phyloP scores from a whole-genome alignment of 2,113 vertebrate species.

The Alectura lathami region DNA sequence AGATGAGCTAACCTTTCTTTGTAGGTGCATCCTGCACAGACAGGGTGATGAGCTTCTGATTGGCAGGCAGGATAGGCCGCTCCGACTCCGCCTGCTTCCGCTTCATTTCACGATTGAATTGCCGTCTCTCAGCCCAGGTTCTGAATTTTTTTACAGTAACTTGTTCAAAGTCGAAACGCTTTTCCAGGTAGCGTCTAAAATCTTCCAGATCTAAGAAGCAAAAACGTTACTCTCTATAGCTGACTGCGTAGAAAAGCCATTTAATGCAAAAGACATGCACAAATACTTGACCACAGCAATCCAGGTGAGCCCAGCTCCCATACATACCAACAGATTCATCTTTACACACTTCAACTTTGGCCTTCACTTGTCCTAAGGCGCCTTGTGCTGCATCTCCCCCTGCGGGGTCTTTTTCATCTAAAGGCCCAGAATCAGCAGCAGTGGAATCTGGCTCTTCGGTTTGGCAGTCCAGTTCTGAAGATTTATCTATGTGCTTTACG shows the following conservation, averaged over 20 bases:
- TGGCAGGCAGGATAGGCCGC: slow-evolving; percentile 94
- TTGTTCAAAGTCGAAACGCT: slow-evolving; percentile 98
- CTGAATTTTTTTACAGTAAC: slow-evolving; percentile 98
- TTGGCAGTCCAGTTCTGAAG: slow-evolving; percentile 75
- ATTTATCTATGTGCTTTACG: slow-evolving; percentile 71
- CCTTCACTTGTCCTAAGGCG: slow-evolving; percentile 94
- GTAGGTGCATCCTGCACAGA: slow-evolving; percentile 96
- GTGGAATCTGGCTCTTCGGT: slow-evolving; percentile 81
- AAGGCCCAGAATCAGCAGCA: slow-evolving; percentile 67
- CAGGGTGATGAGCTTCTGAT: slow-evolving; percentile 97
- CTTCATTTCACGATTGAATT: slow-evolving; percentile 98
- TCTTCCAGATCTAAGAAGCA: slow-evolving; percentile 87
- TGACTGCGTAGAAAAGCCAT: not conserved
- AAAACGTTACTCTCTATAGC: not conserved
- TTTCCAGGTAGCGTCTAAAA: slow-evolving; percentile 90
- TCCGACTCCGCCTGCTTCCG: slow-evolving; percentile 95
- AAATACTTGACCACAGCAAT: not conserved
- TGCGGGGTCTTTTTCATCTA: slow-evolving; percentile 76
- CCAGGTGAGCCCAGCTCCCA: not conserved
- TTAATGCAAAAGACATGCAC: not conserved
- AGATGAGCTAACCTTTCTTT: slow-evolving; percentile 86
- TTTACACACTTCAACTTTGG: slow-evolving; percentile 99
- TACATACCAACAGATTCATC: slow-evolving; percentile 95
- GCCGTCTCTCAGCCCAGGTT: slow-evolving; percentile 95
- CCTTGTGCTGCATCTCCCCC: slow-evolving; percentile 85